Evolutionary conservation across 2,888 invertebrate genomes (phyloP).

Genomic region (Lamproptera curius): DNA sequence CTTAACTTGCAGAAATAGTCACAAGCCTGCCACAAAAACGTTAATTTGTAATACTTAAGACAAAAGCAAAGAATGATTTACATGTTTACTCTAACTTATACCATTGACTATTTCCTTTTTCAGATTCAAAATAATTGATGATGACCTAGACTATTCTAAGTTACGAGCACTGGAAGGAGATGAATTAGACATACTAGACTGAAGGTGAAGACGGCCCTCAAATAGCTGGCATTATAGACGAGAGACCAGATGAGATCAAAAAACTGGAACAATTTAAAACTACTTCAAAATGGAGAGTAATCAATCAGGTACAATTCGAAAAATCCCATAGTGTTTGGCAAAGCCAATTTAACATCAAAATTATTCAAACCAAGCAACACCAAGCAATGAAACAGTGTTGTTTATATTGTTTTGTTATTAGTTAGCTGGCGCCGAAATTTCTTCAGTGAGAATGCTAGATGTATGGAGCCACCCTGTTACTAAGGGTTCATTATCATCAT

Average conservation of each 20-base stretch:
- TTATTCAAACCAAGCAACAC: too few relatives aligned
- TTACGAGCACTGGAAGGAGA: constrained; percentile 80
- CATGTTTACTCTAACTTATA: background rate
- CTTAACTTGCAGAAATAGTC: background rate
- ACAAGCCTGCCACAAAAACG: too few relatives aligned
- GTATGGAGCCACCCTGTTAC: too few relatives aligned
- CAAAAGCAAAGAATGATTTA: background rate
- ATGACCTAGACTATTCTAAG: constrained; percentile 84
- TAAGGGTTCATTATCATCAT: too few relatives aligned
- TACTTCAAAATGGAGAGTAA: constrained; percentile 66
- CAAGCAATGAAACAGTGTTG: too few relatives aligned
- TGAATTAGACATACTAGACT: constrained; percentile 82
- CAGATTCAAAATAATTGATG: constrained; percentile 91
- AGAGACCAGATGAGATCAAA: constrained; percentile 82
- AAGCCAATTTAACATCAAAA: too few relatives aligned
- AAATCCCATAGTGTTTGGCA: too few relatives aligned
- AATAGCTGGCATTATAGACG: constrained; percentile 92
- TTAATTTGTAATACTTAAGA: too few relatives aligned
- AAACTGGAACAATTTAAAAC: constrained; percentile 60
- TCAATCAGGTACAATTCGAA: constrained; percentile 62
- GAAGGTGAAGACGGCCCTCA: constrained; percentile 92
- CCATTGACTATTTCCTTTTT: constrained; percentile 29
- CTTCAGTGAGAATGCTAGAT: too few relatives aligned
- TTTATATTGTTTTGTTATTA: too few relatives aligned
- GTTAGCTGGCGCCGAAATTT: too few relatives aligned